Percentiles rank a stretch among this genome's conserved stretches.
Conservation (phyloP, 2,888 invertebrate genomes). For the Drosophila niveifrons region DNA sequence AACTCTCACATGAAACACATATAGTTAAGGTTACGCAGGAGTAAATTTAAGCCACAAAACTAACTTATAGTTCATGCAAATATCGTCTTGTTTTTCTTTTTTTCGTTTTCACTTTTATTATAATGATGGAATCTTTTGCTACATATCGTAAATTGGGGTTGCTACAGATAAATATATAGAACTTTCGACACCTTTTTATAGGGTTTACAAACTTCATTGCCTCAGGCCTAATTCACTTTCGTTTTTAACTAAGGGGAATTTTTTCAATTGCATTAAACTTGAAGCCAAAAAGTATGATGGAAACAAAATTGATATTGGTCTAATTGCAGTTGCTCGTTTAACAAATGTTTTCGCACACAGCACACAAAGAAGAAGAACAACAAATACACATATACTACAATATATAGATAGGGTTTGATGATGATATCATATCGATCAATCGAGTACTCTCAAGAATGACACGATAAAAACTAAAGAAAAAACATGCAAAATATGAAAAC, state of each 20-base stretch:
- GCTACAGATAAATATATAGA: conserved; percentile 26
- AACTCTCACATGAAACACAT: conserved; percentile 57
- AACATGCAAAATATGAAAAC: conserved; percentile 54
- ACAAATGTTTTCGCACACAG: conserved; percentile 54
- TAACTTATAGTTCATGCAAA: conserved; percentile 20
- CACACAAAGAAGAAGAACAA: conserved; percentile 14
- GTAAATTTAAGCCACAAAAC: conserved; percentile 35
- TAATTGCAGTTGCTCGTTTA: conserved; percentile 64
- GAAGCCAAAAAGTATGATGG: conserved; percentile 12
- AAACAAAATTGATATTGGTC: conserved; percentile 52
- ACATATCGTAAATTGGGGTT: conserved; percentile 26
- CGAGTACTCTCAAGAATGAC: conserved; percentile 50
- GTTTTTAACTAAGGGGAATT: conserved; percentile 58
- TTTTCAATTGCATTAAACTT: conserved; percentile 63
- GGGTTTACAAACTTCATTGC: conserved; percentile 36
- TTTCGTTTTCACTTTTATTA: conserved; percentile 36
- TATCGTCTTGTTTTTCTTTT: conserved; percentile 2
- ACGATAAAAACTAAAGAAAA: conserved; percentile 26
- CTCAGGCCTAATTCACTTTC: conserved; percentile 42
- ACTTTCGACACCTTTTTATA: conserved; percentile 33
- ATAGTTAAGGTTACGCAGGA: conserved; percentile 43
- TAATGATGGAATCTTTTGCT: conserved; percentile 33
- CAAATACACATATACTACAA: conserved; percentile 22
- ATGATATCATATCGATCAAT: conserved; percentile 21
- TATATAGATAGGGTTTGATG: conserved; percentile 11